A percentile compares a stretch with the other conserved stretches of the same genome.
These are phyloP conservation scores for Drosophila conformis DNA, from an alignment of 2,888 invertebrate species.

Conservation along the genomic window DNA sequence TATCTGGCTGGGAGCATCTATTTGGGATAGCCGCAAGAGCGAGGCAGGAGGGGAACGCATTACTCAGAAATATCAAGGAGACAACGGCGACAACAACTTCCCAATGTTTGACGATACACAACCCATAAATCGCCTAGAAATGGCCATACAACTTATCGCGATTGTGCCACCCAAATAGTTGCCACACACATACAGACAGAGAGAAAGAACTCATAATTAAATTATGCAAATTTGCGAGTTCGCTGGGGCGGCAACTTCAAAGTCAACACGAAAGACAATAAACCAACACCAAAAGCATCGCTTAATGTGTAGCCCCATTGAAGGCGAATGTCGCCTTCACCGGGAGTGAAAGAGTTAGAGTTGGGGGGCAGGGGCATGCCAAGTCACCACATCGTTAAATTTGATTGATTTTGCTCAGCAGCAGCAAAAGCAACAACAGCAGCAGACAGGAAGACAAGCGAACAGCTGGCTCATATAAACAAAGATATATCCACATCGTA, in stretches of 20 bases:
- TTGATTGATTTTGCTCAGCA: slow-evolving; percentile 74
- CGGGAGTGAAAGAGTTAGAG: neutral
- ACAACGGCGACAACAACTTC: slow-evolving; percentile 40
- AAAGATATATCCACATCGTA: neutral
- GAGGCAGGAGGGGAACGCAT: neutral
- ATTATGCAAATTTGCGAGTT: slow-evolving; percentile 72
- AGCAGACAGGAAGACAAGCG: slow-evolving; percentile 54
- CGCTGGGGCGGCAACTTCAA: slow-evolving; percentile 58
- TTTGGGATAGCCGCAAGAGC: slow-evolving; percentile 5
- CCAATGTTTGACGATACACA: slow-evolving; percentile 62
- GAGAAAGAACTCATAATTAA: slow-evolving; percentile 75
- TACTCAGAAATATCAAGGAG: slow-evolving; percentile 37
- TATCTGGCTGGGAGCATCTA: slow-evolving; percentile 21
- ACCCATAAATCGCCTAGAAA: slow-evolving; percentile 60
- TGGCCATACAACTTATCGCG: slow-evolving; percentile 63
- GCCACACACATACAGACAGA: slow-evolving; percentile 25
- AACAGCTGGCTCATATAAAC: slow-evolving; percentile 20
- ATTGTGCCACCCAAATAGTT: slow-evolving; percentile 65
- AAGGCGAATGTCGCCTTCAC: slow-evolving; percentile 17
- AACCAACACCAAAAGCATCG: slow-evolving; percentile 34
- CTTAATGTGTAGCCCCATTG: slow-evolving; percentile 38
- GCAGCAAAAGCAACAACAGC: slow-evolving; percentile 35
- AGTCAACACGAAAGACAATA: slow-evolving; percentile 47
- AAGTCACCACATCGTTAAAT: slow-evolving; percentile 68
- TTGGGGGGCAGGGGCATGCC: slow-evolving; percentile 21